Base-by-base conservation (phyloP, 2,113 vertebrate species). In the Excalfactoria chinensis region DNA sequence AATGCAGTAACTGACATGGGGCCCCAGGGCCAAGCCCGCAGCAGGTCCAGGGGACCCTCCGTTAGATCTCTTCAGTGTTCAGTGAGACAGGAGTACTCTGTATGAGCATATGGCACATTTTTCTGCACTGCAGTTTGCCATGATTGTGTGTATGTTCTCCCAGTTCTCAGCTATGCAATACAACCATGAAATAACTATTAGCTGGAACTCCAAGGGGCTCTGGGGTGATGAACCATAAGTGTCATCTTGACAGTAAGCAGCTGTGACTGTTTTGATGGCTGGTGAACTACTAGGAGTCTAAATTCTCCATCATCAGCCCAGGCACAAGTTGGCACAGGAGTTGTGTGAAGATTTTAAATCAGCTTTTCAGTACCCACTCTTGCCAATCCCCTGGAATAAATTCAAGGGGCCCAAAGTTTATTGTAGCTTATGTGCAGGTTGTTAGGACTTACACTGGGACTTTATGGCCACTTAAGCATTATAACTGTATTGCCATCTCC, bases 381-480 rank as follows among this genome's bases (percentile, higher is more conserved):
- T 95, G 74, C 70, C 81, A 75, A 35, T 66, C 28, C 28, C 44
- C 19, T 90, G 66, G 92, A 89, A 93, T 90, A 93, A 79, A 86
- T 87, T 63, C 84, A 49, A 87, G 77, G 68, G 77, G 81, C 74
- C 92, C 90, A 49, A 79, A 58, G 67, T 94, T 94, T 95, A 92
- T 92, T 95, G 83, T 92, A 71, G 58, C 73, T 92, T 93, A 82
- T n/a, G 74, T 90, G 78, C 88, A 87, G 44, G 79, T 83, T 87
- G 93, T 88, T 93, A 93, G 58, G 74, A 88, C 89, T 96, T 94
- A 89, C 73, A 93, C 72, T 84, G 90, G 74, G 86, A 75, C 92
- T 96, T 95, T 96, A 95, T 95, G 92, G 92, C 89, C 86, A 79
- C 86, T 96, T 94, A 90, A 92, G 84, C 93, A 84, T 92, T 93